Evolutionary conservation across 2,888 invertebrate genomes (phyloP), one percentile per base, ranked within the genome.

Genomic region (Diarsia brunnea): DNA sequence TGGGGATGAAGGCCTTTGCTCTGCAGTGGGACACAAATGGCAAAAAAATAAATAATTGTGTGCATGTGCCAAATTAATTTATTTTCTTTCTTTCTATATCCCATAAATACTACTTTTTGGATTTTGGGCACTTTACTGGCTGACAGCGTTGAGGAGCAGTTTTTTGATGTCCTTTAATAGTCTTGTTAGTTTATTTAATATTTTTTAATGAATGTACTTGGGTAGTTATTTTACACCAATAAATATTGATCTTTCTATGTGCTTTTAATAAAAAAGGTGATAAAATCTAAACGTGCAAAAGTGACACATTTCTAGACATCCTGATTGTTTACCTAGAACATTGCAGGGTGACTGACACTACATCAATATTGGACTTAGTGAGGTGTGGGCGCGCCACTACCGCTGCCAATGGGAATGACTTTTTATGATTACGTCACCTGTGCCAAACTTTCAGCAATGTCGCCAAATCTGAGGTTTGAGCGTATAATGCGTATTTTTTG

Each of bases 341-440:
- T 49, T 45, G 67, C 51, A 74, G 70, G 81, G 73, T 88, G 77
- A 84, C 49, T 83, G 87, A 86, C 83, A 85, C 69, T 45, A 79
- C 68, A 84, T 83, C 78, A 83, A 78, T 87, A 86, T 80, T 79
- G 49, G 69, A 84, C 45, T 74, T 71, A 75, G 79, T 21, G 51
- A 11, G 71, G 11, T 60, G 60, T 79, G 79, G 84, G 80, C 85
- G 80, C 83, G 80, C 77, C 75, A 82, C 64, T 69, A 65, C 27
- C 53, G 71, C 58, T 81, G 78, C 75, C 75, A 79, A 79, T 84
- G 69, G 76, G 74, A 81, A 83, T 81, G 79, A 85, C 79, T 81
- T 86, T 69, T 67, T 76, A 66, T 65, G 51, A 66, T 88, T 80
- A 74, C 87, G 80, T 88, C 88, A 85, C 65, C 45, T 38, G 45